phyloP scores from a whole-genome alignment of 2,888 invertebrate species.

The Erpobdella octoculata region DNA sequence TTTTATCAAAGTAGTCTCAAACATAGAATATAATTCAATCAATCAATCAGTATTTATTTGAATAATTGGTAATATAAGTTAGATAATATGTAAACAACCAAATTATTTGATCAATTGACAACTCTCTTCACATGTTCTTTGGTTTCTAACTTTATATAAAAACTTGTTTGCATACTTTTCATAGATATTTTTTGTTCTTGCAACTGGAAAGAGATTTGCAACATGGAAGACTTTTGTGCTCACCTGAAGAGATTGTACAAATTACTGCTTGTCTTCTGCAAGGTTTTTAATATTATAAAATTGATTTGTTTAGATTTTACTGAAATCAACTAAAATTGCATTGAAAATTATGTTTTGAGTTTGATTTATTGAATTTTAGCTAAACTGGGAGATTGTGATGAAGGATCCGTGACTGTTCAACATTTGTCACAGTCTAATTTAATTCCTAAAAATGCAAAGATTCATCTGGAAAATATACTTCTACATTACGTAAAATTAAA shows the following conservation, averaged over 20 bases:
- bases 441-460: not conserved
- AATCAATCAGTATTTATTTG: no score
- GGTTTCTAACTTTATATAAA: no score
- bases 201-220: slow-evolving; percentile 87
- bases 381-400: slow-evolving; percentile 86
- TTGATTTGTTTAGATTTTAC: not conserved
- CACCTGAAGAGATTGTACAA: slow-evolving; percentile 68
- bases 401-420: no score
- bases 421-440: not conserved
- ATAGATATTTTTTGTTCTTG: slow-evolving; percentile 82
- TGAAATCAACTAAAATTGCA: not conserved
- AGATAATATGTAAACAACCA: no score
- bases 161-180: no score
- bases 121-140: no score
- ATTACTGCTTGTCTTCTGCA: slow-evolving; percentile 84
- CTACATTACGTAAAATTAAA: no score
- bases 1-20: no score
- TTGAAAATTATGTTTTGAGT: not conserved
- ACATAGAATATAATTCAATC: no score
- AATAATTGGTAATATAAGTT: no score
- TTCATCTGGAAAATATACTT: no score
- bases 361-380: slow-evolving; percentile 57
- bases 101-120: no score
- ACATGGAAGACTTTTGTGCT: slow-evolving; percentile 86
- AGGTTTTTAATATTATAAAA: slow-evolving; percentile 58